Base-by-base conservation (phyloP, 1,140 invertebrate species). In the Drosophila varians region DNA sequence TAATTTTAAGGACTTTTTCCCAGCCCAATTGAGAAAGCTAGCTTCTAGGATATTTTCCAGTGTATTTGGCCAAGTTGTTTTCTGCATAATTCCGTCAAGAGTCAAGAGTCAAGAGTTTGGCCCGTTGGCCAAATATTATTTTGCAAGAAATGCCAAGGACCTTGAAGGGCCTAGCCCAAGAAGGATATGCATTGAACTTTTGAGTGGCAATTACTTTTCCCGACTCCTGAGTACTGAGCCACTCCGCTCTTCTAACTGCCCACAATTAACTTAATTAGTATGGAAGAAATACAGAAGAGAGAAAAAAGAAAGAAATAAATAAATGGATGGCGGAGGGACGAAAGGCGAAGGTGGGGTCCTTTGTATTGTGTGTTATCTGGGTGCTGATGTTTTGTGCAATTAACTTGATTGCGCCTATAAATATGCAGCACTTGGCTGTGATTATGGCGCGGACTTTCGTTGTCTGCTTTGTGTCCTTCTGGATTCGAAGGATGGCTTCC, bases 401-500 rank as follows among this genome's bases (percentile, higher is more conserved):
- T 89, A 89, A 89, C 74, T 80, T 86, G 86, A 89, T 89, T 89
- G 86, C 77, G 86, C 86, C 86, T 89, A 86, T 89, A 89, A 89
- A 89, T 89, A 89, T 89, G 86, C 86, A 66, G 80, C 76, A 70
- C 69, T 89, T 77, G 62, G 65, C 70, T 64, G 86, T 89, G 86
- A 89, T 89, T 84, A 89, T 89, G 75, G 66, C 79, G 60, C 69
- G 77, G 69, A 56, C 74, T 61, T 62, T 53, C 42, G 45, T 46
- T 9, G 49, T 54, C 40, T 14, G 16, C 36, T 38, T 21, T 64
- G 38, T 42, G 21, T 56, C 42, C 43, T 71, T 70, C 25, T 53
- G 62, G 43, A 21, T 23, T 7, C 14, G 11, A 12, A 14, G 18
- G 36, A 7, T 7, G 7, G 28, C n/a, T n/a, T n/a, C n/a, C n/a